Base-by-base conservation (phyloP, 2,888 invertebrate genomes). In the Acheta domesticus region DNA sequence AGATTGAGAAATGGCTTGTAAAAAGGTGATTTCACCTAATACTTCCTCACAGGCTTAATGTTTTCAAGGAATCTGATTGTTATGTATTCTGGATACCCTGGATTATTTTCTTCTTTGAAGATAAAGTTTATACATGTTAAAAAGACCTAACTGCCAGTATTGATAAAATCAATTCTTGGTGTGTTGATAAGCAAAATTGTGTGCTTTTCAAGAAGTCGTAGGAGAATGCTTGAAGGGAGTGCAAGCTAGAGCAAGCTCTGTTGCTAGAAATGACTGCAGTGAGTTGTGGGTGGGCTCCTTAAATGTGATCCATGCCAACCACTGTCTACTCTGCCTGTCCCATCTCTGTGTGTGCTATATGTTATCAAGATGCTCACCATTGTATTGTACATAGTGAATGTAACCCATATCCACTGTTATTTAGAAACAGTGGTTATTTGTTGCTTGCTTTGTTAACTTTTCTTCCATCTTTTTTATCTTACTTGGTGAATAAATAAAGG, bases 121-220 rank as follows among this genome's bases (percentile, higher is more conserved):
- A 62, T n/a, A 62, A n/a, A 62, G 62, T 62, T 62, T 62, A 62
- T 62, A 62, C 62, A 62, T 62, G 62, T 62, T 62, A 62, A 62
- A 62, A 62, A 62, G 62, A 62, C 62, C 62, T 62, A 62, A 62
- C 62, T 62, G 62, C 62, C 62, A 62, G 62, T 62, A 62, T 62
- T 62, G 62, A 62, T 62, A 14, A 62, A 62, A 62, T 62, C 62
- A 62, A 62, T 62, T 62, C 14, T n/a, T 62, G 62, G 62, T 62
- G 62, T 62, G 62, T 62, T 62, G 62, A 19, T 62, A n/a, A 62
- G 62, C 62, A 5, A 62, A 62, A 12, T 0, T 19, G 62, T 62
- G 62, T 62, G 62, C 62, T 62, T 62, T 36, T 62, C 62, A 62
- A 62, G 62, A n/a, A 62, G 14, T 19, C n/a, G 5, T 62, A 62